Conservation (phyloP, 2,888 invertebrate species). For the Plagodis pulveraria region DNA sequence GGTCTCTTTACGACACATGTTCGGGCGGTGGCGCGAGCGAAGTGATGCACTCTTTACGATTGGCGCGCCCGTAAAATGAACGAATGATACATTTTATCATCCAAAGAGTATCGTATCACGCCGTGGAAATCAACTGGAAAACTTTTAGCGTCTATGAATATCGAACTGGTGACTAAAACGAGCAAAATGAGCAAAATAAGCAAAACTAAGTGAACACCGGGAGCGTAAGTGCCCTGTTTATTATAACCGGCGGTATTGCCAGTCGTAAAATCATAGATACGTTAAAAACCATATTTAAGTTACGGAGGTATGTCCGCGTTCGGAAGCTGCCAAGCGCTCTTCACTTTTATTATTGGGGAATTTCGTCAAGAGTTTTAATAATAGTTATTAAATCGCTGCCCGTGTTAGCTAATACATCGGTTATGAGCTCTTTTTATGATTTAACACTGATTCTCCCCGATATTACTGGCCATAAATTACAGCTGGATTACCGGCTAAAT, state of each 20-base stretch:
- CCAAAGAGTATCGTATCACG: conserved; percentile 57
- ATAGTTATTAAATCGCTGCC: conserved; percentile 79
- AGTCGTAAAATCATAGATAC: conserved; percentile 51
- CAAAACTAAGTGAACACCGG: conserved; percentile 28
- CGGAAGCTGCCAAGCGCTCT: conserved; percentile 50
- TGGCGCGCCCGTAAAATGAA: conserved; percentile 75
- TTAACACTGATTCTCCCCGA: conserved; percentile 76
- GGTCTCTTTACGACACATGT: conserved; percentile 85
- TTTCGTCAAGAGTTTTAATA: conserved; percentile 78
- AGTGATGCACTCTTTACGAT: conserved; percentile 82
- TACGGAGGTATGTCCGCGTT: conserved; percentile 31
- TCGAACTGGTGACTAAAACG: conserved; percentile 25
- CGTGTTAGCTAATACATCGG: conserved; percentile 75
- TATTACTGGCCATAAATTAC: conserved; percentile 77
- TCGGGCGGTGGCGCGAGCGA: conserved; percentile 67
- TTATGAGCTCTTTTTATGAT: conserved; percentile 81
- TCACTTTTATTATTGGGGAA: conserved; percentile 68
- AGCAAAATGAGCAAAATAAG: conserved; percentile 9
- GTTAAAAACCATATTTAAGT: conserved; percentile 49
- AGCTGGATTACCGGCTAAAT: conserved; percentile 71
- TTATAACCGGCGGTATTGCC: conserved; percentile 39
- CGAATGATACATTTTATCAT: conserved; percentile 74
- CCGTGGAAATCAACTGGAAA: conserved; percentile 53
- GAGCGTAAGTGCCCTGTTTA: conserved; percentile 17
- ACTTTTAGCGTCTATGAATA: conserved; percentile 47